These are phyloP conservation scores for Carassius carassius DNA, from an alignment of 2,113 vertebrate genomes.

Conservation along the genomic window DNA sequence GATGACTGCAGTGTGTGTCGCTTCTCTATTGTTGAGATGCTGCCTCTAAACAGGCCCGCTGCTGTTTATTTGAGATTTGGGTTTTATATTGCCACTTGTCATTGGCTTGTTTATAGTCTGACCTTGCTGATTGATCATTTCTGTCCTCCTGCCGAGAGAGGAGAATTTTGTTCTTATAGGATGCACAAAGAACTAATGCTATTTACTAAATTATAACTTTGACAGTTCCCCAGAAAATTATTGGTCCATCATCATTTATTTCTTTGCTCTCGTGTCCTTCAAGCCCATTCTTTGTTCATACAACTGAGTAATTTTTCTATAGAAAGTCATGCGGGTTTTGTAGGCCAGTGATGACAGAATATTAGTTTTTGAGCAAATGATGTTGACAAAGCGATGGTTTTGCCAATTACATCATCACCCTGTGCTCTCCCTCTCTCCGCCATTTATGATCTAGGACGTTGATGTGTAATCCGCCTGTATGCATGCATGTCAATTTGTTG, in stretches of 20 bases:
- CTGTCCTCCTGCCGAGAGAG: conserved; percentile 62
- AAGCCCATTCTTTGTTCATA: not conserved
- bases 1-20: conserved; percentile 79
- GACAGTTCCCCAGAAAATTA: not conserved
- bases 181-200: not conserved
- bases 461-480: not conserved
- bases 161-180: not conserved
- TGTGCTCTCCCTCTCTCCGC: not conserved
- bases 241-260: not conserved
- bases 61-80: conserved; percentile 84
- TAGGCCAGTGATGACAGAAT: not conserved
- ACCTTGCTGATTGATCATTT: conserved; percentile 74
- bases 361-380: not conserved
- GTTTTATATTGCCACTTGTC: conserved; percentile 83
- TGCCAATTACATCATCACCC: conserved; percentile 24
- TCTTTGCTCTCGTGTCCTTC: not conserved
- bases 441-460: not conserved
- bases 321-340: not conserved
- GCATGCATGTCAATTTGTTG: not conserved
- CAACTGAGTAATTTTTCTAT: not conserved
- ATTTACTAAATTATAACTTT: not conserved
- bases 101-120: conserved; percentile 80
- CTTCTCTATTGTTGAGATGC: conserved; percentile 75
- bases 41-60: conserved; percentile 76
- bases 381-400: not conserved